Evolutionary conservation across 1,140 invertebrate species (phyloP), one percentile per base, ranked within the genome.

Genomic region (Andrena cerasifolii): DNA sequence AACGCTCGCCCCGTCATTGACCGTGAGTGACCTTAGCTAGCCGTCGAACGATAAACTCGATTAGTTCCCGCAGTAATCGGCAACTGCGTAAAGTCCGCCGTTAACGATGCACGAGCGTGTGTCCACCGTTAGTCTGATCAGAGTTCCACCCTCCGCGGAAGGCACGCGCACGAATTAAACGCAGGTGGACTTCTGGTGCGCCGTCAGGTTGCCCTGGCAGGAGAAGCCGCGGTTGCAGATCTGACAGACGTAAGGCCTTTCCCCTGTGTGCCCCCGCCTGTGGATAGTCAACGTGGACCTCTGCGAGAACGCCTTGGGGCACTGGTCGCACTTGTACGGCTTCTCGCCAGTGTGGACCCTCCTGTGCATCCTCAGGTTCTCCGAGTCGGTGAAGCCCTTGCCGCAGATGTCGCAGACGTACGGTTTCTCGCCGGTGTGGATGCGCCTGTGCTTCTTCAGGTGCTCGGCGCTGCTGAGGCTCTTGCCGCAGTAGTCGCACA

Each of bases 401-500:
- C 93, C 93, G 71, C 93, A 94, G 14, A 92, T 89, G 58, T 94
- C 94, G 85, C 96, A 97, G 0, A 95, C 94, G 79, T 95, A 95
- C 14, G 96, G 96, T 63, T 96, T 96, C 78, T 96, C 95, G 0
- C 95, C 96, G 0, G 94, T 95, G 80, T 97, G 96, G 28, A 96
- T 96, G 26, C 95, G 90, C 33, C 94, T 89, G 83, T 96, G 95
- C 85, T 95, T 95, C 88, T 95, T 96, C 61, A 96, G 91, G 75
- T 96, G 95, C 67, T 96, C 95, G 4, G 94, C 93, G 51, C 93
- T 95, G 26, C 95, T 94, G 51, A 98, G 94, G 67, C 95, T 94
- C 92, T 98, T 97, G 18, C 95, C 95, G 90, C 97, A 97, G 40
- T 96, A 94, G 83, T 95, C 94, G 90, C 95, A 96, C 0, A 95